These are phyloP conservation scores for Formicarius rufipectus DNA, from an alignment of 2,113 vertebrate species.

Conservation along the genomic window DNA sequence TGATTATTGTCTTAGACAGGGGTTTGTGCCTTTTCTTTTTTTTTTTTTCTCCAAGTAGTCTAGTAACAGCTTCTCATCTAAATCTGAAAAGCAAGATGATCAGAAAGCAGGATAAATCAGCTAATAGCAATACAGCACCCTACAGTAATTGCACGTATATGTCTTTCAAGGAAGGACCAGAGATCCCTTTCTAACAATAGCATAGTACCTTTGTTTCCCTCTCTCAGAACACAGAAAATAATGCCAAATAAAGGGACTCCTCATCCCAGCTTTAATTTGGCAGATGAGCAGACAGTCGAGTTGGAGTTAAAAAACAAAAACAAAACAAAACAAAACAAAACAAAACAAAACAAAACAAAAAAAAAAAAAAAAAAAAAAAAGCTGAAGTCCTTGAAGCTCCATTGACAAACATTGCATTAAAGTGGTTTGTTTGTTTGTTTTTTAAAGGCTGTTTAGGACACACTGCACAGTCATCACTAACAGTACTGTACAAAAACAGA, in stretches of 20 bases:
- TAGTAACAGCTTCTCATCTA: background rate
- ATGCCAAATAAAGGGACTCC: background rate
- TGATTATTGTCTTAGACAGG: background rate
- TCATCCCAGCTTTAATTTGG: background rate
- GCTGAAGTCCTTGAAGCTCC: background rate
- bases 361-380: too few relatives aligned
- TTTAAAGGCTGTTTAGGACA: background rate
- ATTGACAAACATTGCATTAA: background rate
- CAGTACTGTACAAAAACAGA: background rate
- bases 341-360: too few relatives aligned
- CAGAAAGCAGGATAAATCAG: background rate
- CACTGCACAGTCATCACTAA: background rate
- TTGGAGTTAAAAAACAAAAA: too few relatives aligned
- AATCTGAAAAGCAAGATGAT: background rate
- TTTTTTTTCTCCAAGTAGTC: background rate
- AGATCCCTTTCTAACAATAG: background rate
- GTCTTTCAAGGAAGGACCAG: background rate
- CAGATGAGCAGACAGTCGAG: background rate
- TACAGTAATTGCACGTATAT: background rate
- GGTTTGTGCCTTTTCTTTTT: fast-evolving
- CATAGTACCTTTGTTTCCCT: background rate
- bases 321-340: too few relatives aligned
- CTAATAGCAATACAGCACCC: background rate
- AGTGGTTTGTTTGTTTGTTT: background rate
- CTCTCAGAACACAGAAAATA: background rate